Evolutionary conservation across 2,113 vertebrate genomes (phyloP), one percentile per base, ranked within the genome.

Genomic region (Sarotherodon lohbergeri): DNA sequence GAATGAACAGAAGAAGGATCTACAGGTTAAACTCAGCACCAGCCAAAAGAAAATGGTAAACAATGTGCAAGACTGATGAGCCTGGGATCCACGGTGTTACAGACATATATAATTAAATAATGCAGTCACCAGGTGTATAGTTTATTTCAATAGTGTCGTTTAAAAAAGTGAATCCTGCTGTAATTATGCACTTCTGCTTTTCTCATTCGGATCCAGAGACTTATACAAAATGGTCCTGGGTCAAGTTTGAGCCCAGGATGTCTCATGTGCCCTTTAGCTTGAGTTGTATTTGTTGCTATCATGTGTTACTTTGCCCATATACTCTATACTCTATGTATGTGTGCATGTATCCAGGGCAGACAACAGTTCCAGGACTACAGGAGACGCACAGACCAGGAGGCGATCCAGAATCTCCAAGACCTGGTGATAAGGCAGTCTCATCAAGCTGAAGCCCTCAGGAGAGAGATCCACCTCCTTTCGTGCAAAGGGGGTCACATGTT

Each of bases 31-130:
- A 41, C 84, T 99, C 86, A 96, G 96, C 34, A 86, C 84, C 2
- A 93, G 96, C 1, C 96, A 97, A 81, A 96, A 87, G 48, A 96
- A 95, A 57, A 94, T 94, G 96, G 98, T 99, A 91, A 61, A 46
- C 55, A 29, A 1, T 50, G 46, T 12, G 46, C 46, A 29, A 50
- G 24, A 10, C 24, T 50, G 43, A 76, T 76, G 22, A 50, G 16
- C 22, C 71, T 48, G 22, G 68, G 41, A 48, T 48, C 71, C 24
- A 48, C 3, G 2, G 43, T 76, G 24, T 46, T 24, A 19, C 43
- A 17, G 8, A 17, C 14, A 76, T 29, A 19, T 48, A 48, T 46
- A 76, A 71, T 24, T 43, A 71, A 48, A 73, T 29, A 76, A 48
- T 48, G 43, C 14, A 46, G 10, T 68, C 19, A 39, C 19, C 19